Base-by-base conservation (phyloP, 1,140 invertebrate species). In the Apolygus lucorum region DNA sequence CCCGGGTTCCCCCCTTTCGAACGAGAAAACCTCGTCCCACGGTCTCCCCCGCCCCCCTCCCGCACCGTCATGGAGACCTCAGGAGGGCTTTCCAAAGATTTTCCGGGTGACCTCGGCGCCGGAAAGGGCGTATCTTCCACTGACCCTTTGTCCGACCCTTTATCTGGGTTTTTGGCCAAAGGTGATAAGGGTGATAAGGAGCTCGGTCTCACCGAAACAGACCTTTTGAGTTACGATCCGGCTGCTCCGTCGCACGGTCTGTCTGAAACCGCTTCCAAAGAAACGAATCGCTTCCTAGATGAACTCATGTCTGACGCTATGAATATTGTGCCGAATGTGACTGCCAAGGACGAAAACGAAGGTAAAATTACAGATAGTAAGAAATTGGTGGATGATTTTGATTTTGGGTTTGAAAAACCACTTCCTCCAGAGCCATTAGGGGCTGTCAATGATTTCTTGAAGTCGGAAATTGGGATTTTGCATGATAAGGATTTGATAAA, bases 371-470 rank as follows among this genome's bases (percentile, higher is more conserved):
- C 8, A 49, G 8, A 11, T 8, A 21, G 4, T 59, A 17, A 8
- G 22, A 24, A 59, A 17, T 21, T 17, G 22, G 22, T 8, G 8
- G 22, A 59, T 4, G n/a, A 29, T 34, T 28, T 28, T 28, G 28
- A 70, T 22, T 70, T 70, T 54, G 65, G 49, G 14, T 70, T 70
- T 42, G 64, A 71, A 22, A 67, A 68, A 63, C 70, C 70, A 2
- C 42, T 71, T 1, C 70, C 70, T 1, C 70, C 70, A 17, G 70
- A 71, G 28, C 70, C 70, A 14, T 17, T n/a, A 1, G 28, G 62
- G 2, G n/a, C 54, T 0, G 28, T 28, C 2, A 52, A 22, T 2
- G 66, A 71, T 27, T 71, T 71, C 22, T 52, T 71, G 22, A 63
- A 71, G 28, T 26, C 54, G 11, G 70, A 71, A 68, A 28, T 28